These are phyloP conservation scores for Cossypha polioptera DNA, from an alignment of 2,797 vertebrate genomes.

Conservation along the genomic window DNA sequence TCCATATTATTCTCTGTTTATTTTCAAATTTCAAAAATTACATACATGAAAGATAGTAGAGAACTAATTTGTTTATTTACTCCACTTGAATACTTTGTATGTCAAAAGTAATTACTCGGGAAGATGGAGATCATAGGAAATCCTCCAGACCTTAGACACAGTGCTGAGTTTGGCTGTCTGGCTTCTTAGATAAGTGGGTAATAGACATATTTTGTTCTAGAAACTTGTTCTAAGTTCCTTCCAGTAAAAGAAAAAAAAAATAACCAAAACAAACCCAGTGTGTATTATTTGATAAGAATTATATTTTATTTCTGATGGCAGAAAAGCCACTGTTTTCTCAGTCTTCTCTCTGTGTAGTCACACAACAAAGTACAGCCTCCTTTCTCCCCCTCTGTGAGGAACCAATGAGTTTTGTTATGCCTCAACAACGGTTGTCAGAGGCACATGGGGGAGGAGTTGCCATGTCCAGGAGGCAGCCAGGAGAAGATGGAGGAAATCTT, in stretches of 20 bases:
- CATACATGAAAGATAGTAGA: not conserved
- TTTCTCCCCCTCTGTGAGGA: not conserved
- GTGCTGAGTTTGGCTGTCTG: not conserved
- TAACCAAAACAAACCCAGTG: not conserved
- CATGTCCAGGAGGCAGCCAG: too few relatives aligned
- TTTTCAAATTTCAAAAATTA: not conserved
- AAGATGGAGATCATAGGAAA: not conserved
- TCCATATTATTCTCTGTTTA: not conserved
- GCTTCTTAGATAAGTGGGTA: not conserved
- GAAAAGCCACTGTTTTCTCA: not conserved
- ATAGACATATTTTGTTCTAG: not conserved
- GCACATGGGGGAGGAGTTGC: accelerated
- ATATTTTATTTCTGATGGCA: not conserved
- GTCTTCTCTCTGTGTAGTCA: not conserved
- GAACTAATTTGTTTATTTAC: not conserved
- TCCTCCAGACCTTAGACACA: not conserved
- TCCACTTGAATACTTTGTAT: not conserved
- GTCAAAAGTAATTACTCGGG: not conserved
- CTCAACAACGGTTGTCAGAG: too few relatives aligned
- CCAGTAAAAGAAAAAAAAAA: not conserved
- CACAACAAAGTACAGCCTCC: not conserved
- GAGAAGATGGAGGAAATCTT: too few relatives aligned
- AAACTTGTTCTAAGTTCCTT: not conserved
- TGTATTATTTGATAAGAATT: not conserved
- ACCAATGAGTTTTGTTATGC: not conserved